These are phyloP conservation scores for Hydrolagus affinis DNA, from an alignment of 2,113 vertebrate species.

Conservation along the genomic window DNA sequence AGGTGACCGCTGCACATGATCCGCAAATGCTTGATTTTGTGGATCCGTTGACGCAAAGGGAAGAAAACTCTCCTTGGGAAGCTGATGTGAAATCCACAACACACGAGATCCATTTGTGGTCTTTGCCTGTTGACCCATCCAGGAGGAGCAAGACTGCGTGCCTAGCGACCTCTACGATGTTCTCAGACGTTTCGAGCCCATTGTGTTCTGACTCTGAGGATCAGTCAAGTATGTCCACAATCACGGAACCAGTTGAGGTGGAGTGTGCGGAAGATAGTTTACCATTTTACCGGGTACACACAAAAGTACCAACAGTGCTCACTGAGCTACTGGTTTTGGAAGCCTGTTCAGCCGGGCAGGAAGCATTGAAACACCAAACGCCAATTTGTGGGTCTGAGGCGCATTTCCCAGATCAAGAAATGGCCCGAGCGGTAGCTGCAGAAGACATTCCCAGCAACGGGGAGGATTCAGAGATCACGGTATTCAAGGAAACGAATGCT, in stretches of 20 bases:
- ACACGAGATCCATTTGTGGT: too few relatives aligned
- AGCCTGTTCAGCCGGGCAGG: not conserved
- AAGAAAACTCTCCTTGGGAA: not conserved
- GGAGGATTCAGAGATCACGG: slow-evolving; percentile 26
- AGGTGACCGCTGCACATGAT: not conserved
- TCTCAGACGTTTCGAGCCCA: not conserved
- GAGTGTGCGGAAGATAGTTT: not conserved
- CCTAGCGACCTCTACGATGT: too few relatives aligned
- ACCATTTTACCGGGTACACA: not conserved
- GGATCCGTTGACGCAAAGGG: not conserved
- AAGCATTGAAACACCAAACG: not conserved
- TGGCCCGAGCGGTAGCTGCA: slow-evolving; percentile 34
- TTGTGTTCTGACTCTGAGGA: not conserved
- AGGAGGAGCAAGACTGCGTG: not conserved
- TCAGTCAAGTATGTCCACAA: not conserved
- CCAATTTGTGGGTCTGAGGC: not conserved
- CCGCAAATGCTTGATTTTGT: not conserved
- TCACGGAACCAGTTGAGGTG: not conserved
- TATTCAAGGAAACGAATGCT: slow-evolving; percentile 12
- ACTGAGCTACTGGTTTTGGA: not conserved
- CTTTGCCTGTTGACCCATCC: not conserved
- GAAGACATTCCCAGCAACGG: not conserved
- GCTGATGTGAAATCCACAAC: not conserved
- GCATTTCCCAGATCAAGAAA: slow-evolving; percentile 32
- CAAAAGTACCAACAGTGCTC: not conserved